Base-by-base conservation (phyloP, 2,888 invertebrate species). In the Dasysyrphus tricinctus region DNA sequence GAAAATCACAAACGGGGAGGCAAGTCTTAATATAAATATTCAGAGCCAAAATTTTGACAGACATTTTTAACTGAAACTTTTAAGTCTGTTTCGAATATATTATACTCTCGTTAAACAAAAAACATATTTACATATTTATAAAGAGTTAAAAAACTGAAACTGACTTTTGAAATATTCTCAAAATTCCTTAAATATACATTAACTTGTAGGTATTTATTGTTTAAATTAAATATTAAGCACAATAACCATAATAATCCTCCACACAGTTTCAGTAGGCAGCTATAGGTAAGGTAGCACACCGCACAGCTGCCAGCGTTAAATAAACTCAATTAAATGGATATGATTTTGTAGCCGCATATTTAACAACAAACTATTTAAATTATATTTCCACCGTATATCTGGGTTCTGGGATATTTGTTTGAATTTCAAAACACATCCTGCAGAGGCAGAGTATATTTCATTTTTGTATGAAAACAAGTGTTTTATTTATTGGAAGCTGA, bases 331-430 rank as follows among this genome's bases (percentile, higher is more conserved):
- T 80, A 78, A 78, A 69, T 54, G 67, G 29, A 39, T 69, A 80
- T 78, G 77, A 82, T 78, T 82, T 51, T 44, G 61, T 34, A 61
- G 73, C 78, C 82, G 82, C 73, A 82, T 82, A 82, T 82, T 82
- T 74, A 82, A 82, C 78, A 82, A 78, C 69, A 73, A 54, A 69
- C 67, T 78, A 78, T 78, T 74, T 82, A 67, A 82, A 77, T 82
- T 72, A 67, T 67, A 61, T 73, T 65, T 73, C 32, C 59, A 54
- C 54, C 39, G 24, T 39, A 16, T 24, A 24, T 24, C 24, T 24
- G 24, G 3, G 24, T 24, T 54, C 16, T 51, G 39, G 19, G 39
- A 49, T 67, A 37, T 69, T 51, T 69, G 69, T 69, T 69, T 69
- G 54, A 54, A 39, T 54, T 54, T 54, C 39, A 54, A 69, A 69